Base-by-base conservation (phyloP, 2,888 invertebrate species). In the Rhabditoides inermis region DNA sequence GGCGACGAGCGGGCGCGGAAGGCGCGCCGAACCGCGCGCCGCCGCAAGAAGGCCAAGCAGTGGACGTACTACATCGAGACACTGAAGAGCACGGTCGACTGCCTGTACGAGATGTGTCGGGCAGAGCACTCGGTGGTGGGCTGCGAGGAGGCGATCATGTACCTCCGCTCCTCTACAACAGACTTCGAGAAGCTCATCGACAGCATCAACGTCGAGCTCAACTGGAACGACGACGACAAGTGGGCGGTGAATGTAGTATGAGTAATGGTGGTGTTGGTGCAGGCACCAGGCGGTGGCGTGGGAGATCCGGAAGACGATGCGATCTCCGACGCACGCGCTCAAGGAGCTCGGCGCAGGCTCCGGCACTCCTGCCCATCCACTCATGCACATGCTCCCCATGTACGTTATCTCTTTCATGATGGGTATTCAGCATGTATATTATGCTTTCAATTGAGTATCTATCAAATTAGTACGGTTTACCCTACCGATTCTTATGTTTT, bases 11-110 rank as follows among this genome's bases (percentile, higher is more conserved):
- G n/a, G n/a, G n/a, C n/a, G n/a, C n/a, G n/a, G n/a, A n/a, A n/a
- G n/a, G n/a, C n/a, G n/a, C n/a, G n/a, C n/a, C n/a, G n/a, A n/a
- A n/a, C n/a, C n/a, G n/a, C n/a, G n/a, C n/a, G n/a, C n/a, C n/a
- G n/a, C n/a, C n/a, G n/a, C n/a, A n/a, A n/a, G n/a, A n/a, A n/a
- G n/a, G n/a, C n/a, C n/a, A n/a, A n/a, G n/a, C 91, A 94, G 77
- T 95, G 94, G 95, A 90, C 90, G 0, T 84, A 90, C 68, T 81
- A 94, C 44, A 91, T 94, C 78, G 91, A 91, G 32, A 92, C 91
- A 78, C 80, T 95, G 50, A 88, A 90, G 77, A 81, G 90, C 66
- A 88, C 92, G 35, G 88, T 90, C 41, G 90, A 90, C 68, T 90
- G 90, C 78, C 89, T 95, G 60, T 94, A 94, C 78, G 88, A 88